Percentiles rank a stretch among this genome's conserved stretches.
These are phyloP conservation scores for Tachina lurida DNA, from an alignment of 2,888 invertebrate genomes.

Conservation along the genomic window DNA sequence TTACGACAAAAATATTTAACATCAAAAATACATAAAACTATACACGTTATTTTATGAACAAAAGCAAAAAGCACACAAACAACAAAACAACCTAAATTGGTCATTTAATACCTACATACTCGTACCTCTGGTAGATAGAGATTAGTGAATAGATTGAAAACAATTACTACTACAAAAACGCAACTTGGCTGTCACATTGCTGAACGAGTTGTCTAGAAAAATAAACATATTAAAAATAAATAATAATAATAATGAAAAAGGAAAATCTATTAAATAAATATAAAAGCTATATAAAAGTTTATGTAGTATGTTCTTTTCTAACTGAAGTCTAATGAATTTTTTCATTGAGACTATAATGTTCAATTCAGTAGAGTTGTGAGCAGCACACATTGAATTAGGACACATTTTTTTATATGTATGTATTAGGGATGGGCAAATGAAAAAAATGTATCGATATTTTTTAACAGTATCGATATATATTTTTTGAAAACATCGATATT, in stretches of 20 bases:
- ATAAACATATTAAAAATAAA: background rate
- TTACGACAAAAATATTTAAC: constrained; percentile 57
- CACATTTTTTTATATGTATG: too few relatives aligned
- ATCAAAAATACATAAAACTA: constrained; percentile 24
- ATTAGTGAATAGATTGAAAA: constrained; percentile 52
- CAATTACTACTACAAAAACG: constrained; percentile 49
- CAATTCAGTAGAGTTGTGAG: too few relatives aligned
- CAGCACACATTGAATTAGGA: too few relatives aligned
- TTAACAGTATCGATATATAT: too few relatives aligned
- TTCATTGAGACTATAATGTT: too few relatives aligned
- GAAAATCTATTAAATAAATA: background rate
- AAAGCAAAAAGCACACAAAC: background rate
- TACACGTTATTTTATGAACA: constrained; percentile 6
- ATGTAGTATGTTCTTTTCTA: too few relatives aligned
- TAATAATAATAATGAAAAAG: background rate
- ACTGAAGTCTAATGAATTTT: too few relatives aligned
- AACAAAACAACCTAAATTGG: constrained; percentile 35
- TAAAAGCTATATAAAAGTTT: background rate
- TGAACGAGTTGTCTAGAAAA: constrained; percentile 47
- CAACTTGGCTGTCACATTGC: constrained; percentile 44
- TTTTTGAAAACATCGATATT: too few relatives aligned
- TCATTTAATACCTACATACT: constrained; percentile 28
- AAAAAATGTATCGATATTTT: too few relatives aligned
- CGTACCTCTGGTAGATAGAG: background rate
- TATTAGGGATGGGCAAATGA: too few relatives aligned